Base-by-base conservation (phyloP, 2,888 invertebrate genomes). In the Tigriopus californicus region DNA sequence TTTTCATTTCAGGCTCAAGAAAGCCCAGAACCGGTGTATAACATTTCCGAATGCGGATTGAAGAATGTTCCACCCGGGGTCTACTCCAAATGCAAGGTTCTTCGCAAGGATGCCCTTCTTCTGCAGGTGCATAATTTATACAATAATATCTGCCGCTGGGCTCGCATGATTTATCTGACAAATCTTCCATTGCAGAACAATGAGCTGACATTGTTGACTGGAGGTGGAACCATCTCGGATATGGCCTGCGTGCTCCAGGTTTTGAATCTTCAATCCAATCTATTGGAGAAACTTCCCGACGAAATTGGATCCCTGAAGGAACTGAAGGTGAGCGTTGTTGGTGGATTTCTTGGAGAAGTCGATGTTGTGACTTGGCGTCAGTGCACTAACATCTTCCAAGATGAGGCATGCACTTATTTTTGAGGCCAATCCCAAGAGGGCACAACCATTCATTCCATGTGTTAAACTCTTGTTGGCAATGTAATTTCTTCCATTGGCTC, bases 1-100 rank as follows among this genome's bases (percentile, higher is more conserved):
- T 56, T 62, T 44, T 62, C 49, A 61, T 68, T 70, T 61, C 67
- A 81, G 81, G 80, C 81, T 41, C 73, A 79, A 66, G 87, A 87
- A 72, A 82, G 80, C 64, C 88, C 87, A 40, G 87, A 86, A 69
- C 80, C 82, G 59, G 76, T 80, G 62, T 87, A 85, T 71, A 87
- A 88, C 71, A 70, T 88, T 62, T 82, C 85, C 5, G 81, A 81
- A 64, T 88, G 88, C 71, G 79, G 80, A 67, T 72, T 88, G 61
- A 77, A 77, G 65, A 76, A 73, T 67, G 79, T 88, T 58, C 87
- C 88, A 44, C 74, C 80, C 61, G 85, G 85, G 62, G 81, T 85
- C 60, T 88, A 79, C 71, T 80, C 84, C 33, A 72, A 85, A 61
- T 86, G 87, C 70, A 81, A 82, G 71, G 85, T 88, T 48, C 81